These are phyloP conservation scores for Tokudaia muenninki DNA, from an alignment of 2,797 vertebrate genomes.

Conservation along the genomic window DNA sequence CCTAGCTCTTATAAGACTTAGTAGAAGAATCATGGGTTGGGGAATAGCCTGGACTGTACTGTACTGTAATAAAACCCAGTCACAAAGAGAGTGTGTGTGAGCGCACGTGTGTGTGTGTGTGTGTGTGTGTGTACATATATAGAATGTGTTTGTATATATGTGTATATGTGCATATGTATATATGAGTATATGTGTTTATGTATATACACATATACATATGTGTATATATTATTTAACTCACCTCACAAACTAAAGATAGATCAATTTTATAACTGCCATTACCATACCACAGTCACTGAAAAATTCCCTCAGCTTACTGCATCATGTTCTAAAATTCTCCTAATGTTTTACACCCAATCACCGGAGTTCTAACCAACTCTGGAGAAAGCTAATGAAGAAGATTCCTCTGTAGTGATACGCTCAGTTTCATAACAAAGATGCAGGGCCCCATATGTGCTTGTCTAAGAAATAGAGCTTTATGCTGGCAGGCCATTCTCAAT, in stretches of 20 bases:
- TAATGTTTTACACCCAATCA: conserved; percentile 18
- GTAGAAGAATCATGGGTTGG: neutral
- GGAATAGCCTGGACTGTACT: neutral
- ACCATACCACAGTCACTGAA: neutral
- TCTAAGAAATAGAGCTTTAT: conserved; percentile 86
- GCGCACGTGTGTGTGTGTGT: no score
- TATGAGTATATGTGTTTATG: neutral
- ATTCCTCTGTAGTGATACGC: conserved; percentile 78
- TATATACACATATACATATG: no score
- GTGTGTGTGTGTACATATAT: neutral
- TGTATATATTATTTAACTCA: neutral
- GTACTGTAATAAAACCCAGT: neutral
- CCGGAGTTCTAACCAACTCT: conserved; percentile 71
- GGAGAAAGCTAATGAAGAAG: conserved; percentile 80
- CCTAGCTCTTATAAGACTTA: neutral
- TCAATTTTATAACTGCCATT: neutral
- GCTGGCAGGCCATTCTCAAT: conserved; percentile 86
- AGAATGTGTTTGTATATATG: neutral
- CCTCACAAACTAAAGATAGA: neutral
- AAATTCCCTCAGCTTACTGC: conserved; percentile 26
- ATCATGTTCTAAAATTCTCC: conserved; percentile 53
- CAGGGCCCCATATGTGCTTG: conserved; percentile 77
- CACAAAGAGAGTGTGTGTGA: neutral
- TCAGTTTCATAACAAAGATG: conserved; percentile 85
- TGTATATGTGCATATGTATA: neutral